Conservation (phyloP, 37 sponge, comb jelly and placozoan species). For the Ephydatia muelleri region DNA sequence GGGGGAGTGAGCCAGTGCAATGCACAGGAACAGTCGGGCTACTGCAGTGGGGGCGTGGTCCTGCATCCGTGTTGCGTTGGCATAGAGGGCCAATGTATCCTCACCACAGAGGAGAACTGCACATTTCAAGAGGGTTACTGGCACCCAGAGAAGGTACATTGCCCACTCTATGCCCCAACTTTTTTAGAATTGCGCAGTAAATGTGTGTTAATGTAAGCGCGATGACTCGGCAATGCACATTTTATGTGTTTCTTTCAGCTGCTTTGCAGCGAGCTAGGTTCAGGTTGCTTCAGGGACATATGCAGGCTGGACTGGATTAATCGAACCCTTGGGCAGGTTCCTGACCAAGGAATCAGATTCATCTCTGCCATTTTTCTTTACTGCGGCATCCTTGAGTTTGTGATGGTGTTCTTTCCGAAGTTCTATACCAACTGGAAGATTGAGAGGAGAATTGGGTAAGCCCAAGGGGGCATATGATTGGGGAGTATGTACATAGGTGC, state of each 20-base stretch:
- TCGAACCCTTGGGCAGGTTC: not conserved
- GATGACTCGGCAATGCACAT: too few species aligned
- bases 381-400: slow-evolving; percentile 71
- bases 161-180: not conserved
- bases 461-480: too few species aligned
- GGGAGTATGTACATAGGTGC: too few species aligned
- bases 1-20: slow-evolving; percentile 58
- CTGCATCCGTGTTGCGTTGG: slow-evolving; percentile 92
- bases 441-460: slow-evolving; percentile 72
- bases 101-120: slow-evolving; percentile 80
- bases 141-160: slow-evolving; percentile 54
- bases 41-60: slow-evolving; percentile 47
- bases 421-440: slow-evolving; percentile 76
- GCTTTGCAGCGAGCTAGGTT: slow-evolving; percentile 80
- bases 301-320: slow-evolving; percentile 38
- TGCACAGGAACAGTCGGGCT: slow-evolving; percentile 21
- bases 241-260: slow-evolving; percentile 53
- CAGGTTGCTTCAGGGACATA: slow-evolving; percentile 40
- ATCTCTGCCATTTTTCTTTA: slow-evolving; percentile 84
- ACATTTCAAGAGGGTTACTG: slow-evolving; percentile 68
- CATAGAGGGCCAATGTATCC: slow-evolving; percentile 74
- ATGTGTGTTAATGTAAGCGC: too few species aligned
- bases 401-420: slow-evolving; percentile 60
- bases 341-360: slow-evolving; percentile 81
- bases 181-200: not conserved